Evolutionary conservation across 2,797 vertebrate genomes (phyloP).

Genomic region (Menidia menidia): DNA sequence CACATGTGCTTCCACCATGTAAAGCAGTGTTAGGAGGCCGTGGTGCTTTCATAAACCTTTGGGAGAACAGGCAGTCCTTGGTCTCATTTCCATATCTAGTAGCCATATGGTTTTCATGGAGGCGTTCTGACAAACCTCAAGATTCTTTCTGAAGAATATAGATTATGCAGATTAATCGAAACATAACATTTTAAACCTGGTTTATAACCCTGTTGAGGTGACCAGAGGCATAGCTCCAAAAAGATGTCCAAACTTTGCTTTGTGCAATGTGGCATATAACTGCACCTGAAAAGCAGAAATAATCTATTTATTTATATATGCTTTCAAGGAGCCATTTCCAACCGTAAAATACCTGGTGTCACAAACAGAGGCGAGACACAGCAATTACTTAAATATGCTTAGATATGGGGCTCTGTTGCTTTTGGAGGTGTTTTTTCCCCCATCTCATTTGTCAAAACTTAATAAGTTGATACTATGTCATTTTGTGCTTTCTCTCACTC

Average conservation of each 20-base stretch:
- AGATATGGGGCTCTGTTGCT: slow-evolving; percentile 4
- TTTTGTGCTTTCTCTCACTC: slow-evolving; percentile 10
- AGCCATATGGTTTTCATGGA: neutral
- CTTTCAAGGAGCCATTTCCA: slow-evolving; percentile 5
- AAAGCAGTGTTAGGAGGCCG: neutral
- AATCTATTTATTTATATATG: neutral
- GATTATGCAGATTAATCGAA: too few relatives aligned
- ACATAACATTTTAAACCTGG: neutral
- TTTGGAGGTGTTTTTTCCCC: neutral
- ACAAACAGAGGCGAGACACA: neutral
- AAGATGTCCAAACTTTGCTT: neutral
- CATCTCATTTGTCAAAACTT: slow-evolving; percentile 11
- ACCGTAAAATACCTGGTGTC: slow-evolving; percentile 4
- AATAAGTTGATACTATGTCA: slow-evolving; percentile 17
- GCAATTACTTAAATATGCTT: slow-evolving; percentile 11
- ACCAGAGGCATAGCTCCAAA: slow-evolving; percentile 11
- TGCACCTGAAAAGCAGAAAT: neutral
- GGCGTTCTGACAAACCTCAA: too few relatives aligned
- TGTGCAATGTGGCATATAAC: slow-evolving; percentile 3
- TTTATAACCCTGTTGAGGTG: slow-evolving; percentile 5
- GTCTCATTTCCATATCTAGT: neutral
- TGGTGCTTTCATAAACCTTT: neutral
- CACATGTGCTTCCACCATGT: neutral
- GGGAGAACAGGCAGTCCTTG: neutral
- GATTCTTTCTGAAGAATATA: too few relatives aligned